Conservation (phyloP, 2,113 vertebrate species). For the Rhinoderma darwinii region DNA sequence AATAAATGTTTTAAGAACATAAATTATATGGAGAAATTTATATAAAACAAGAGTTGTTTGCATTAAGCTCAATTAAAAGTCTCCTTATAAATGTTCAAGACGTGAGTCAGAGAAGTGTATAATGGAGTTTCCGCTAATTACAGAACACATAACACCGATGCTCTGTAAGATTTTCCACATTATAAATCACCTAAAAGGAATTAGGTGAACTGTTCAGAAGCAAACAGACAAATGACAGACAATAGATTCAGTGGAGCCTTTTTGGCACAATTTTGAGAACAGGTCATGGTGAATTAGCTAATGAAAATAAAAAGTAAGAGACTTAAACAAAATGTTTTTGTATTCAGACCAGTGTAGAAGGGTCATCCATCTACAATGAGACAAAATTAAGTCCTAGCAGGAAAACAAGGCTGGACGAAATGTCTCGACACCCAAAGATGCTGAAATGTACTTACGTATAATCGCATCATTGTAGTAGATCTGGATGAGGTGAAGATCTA, state of each 20-base stretch:
- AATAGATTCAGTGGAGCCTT: slow-evolving; percentile 28
- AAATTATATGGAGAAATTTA: slow-evolving; percentile 32
- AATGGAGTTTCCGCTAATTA: slow-evolving; percentile 43
- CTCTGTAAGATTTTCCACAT: slow-evolving; percentile 54
- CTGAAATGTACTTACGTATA: neutral
- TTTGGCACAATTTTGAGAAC: slow-evolving; percentile 29
- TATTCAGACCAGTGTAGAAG: neutral
- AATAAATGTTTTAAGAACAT: slow-evolving; percentile 43
- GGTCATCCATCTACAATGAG: neutral
- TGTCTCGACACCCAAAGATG: neutral
- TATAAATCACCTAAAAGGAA: slow-evolving; percentile 52
- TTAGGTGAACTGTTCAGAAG: slow-evolving; percentile 47
- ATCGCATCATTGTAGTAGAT: neutral
- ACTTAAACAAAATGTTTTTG: slow-evolving; percentile 14
- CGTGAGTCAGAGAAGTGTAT: slow-evolving; percentile 40
- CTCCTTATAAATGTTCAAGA: slow-evolving; percentile 40
- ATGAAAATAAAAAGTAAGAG: slow-evolving; percentile 36
- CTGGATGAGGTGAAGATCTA: neutral
- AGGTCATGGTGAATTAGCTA: slow-evolving; percentile 26
- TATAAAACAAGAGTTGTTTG: slow-evolving; percentile 47
- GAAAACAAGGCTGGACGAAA: neutral
- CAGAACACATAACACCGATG: slow-evolving; percentile 48
- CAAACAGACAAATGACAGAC: slow-evolving; percentile 48
- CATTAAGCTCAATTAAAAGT: slow-evolving; percentile 49
- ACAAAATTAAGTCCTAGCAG: neutral